Percentiles rank a stretch among this genome's conserved stretches.
phyloP scores from a whole-genome alignment of 2,888 invertebrate genomes.

The Tenthredo scrophulariae region DNA sequence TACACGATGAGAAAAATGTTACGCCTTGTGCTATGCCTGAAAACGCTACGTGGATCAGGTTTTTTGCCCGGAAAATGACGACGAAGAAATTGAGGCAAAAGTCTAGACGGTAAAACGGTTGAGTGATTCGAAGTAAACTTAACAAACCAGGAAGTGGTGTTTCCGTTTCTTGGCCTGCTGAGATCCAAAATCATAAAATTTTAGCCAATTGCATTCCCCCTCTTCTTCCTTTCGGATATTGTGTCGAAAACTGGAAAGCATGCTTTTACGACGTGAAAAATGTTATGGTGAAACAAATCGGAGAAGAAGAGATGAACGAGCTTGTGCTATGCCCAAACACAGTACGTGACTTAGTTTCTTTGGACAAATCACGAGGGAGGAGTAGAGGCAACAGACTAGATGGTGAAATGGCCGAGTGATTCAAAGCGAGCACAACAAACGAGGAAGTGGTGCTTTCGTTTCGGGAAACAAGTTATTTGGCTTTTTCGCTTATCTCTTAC shows the following conservation, averaged over 20 bases:
- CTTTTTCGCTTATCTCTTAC: constrained; percentile 17
- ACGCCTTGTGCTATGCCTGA: background rate
- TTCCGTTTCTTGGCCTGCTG: background rate
- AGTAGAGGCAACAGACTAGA: background rate
- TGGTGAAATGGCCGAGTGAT: background rate
- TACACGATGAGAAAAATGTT: too few species aligned
- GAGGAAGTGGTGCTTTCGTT: background rate
- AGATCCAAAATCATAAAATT: too few species aligned
- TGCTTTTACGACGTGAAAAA: background rate
- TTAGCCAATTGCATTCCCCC: background rate
- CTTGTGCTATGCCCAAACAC: background rate
- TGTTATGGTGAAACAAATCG: background rate
- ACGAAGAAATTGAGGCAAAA: background rate
- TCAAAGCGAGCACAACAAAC: constrained; percentile 6
- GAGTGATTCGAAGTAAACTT: background rate
- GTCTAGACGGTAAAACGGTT: background rate
- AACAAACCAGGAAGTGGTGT: background rate
- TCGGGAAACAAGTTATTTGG: constrained; percentile 2
- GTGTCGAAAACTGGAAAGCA: background rate
- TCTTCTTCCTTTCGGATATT: background rate
- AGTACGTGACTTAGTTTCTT: constrained; percentile 5
- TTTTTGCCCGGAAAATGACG: background rate
- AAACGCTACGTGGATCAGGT: background rate
- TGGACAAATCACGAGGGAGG: background rate
- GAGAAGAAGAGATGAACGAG: background rate